Conservation (phyloP, 2,888 invertebrate genomes). For the Acrocera orbiculus region DNA sequence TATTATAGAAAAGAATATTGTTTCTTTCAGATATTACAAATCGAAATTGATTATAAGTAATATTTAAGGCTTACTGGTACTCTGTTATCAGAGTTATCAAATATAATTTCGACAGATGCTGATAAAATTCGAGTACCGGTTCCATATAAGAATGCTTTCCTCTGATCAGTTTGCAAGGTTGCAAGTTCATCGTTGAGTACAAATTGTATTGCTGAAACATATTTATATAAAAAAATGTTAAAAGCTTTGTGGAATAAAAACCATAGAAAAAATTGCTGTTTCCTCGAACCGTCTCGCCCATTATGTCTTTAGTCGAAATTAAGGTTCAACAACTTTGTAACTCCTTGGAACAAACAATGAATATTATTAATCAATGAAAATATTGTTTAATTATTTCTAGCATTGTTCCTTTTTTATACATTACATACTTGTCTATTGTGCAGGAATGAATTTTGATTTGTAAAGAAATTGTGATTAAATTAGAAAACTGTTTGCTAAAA, state of each 20-base stretch:
- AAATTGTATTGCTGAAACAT: conserved; percentile 79
- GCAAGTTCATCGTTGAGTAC: conserved; percentile 98
- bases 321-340: too few species aligned
- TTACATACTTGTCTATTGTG: too few species aligned
- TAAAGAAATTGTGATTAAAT: too few species aligned
- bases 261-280: conserved; percentile 99
- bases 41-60: too few species aligned
- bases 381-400: too few species aligned
- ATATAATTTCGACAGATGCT: conserved; percentile 97
- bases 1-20: too few species aligned
- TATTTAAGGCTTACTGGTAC: conserved; percentile 57
- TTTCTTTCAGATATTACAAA: too few species aligned
- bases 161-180: conserved; percentile 86
- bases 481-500: too few species aligned
- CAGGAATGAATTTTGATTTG: too few species aligned
- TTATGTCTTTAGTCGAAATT: conserved; percentile 96
- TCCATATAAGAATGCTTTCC: conserved; percentile 88
- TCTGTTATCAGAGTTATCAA: conserved; percentile 93
- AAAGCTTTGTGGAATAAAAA: conserved; percentile 35
- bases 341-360: too few species aligned
- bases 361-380: too few species aligned
- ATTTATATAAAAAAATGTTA: neutral
- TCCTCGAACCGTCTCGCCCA: conserved; percentile 98
- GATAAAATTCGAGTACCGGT: conserved; percentile 92
- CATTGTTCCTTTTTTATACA: too few species aligned